Evolutionary conservation across 2,888 invertebrate species (phyloP).

Genomic region (Shargacucullia verbasci): DNA sequence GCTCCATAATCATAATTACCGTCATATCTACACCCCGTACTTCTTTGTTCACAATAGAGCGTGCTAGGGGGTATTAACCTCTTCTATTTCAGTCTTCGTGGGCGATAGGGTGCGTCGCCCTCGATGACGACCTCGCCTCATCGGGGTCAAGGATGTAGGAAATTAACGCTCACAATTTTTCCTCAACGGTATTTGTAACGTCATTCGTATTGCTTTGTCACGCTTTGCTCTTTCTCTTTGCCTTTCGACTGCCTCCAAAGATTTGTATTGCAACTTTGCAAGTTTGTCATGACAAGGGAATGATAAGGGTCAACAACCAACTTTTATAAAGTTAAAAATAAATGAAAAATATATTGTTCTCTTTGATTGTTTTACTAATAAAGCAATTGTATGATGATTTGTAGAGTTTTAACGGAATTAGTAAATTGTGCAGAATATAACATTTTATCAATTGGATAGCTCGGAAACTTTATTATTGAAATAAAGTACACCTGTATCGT

Average conservation of each 20-base stretch:
- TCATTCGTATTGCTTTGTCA: slow-evolving; percentile 48
- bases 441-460: not conserved
- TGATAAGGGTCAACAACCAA: not conserved
- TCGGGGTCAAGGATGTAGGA: slow-evolving; percentile 71
- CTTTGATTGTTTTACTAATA: too few species aligned
- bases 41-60: slow-evolving; percentile 65
- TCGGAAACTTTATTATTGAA: slow-evolving; percentile 7
- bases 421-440: too few species aligned
- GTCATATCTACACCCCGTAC: slow-evolving; percentile 36
- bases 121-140: slow-evolving; percentile 69
- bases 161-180: slow-evolving; percentile 58
- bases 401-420: too few species aligned
- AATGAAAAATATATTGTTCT: too few species aligned
- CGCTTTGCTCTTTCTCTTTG: slow-evolving; percentile 36
- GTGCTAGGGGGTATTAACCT: slow-evolving; percentile 75
- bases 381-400: not conserved
- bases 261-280: not conserved
- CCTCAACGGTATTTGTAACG: slow-evolving; percentile 52
- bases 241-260: not conserved
- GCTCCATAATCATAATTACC: slow-evolving; percentile 14
- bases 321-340: not conserved
- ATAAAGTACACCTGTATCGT: slow-evolving; percentile 67
- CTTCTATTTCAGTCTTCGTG: slow-evolving; percentile 83
- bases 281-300: too few species aligned
- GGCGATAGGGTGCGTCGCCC: slow-evolving; percentile 81